Evolutionary conservation across 2,888 invertebrate species (phyloP).

Genomic region (Harpagoxenus sublaevis): DNA sequence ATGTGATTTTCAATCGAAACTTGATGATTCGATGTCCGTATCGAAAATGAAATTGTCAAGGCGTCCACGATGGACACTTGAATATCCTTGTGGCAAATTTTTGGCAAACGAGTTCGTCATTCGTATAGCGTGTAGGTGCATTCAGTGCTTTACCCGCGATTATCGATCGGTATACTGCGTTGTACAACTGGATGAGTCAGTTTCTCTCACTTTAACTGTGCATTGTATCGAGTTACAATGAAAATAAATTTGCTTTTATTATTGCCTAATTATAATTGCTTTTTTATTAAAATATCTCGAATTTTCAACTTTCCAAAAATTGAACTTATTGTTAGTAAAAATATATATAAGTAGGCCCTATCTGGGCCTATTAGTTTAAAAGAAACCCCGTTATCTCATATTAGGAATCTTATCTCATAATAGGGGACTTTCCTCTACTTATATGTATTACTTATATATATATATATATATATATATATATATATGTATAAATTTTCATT

Average conservation of each 20-base stretch:
- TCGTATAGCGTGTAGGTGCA: not conserved
- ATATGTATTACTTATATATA: not conserved
- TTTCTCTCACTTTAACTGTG: not conserved
- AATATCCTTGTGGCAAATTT: slow-evolving; percentile 11
- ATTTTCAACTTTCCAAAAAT: not conserved
- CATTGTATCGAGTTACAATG: not conserved
- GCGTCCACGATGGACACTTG: not conserved
- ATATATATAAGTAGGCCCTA: no score
- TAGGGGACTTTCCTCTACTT: no score
- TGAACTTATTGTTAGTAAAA: not conserved
- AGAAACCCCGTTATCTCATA: no score
- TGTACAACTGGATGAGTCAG: not conserved
- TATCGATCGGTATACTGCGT: not conserved
- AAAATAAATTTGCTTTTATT: slow-evolving; percentile 14
- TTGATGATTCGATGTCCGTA: not conserved
- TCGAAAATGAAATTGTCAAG: not conserved
- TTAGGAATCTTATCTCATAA: no score
- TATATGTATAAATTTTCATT: no score
- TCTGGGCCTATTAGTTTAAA: no score
- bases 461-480: no score
- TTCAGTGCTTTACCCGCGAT: not conserved
- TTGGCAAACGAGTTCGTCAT: slow-evolving; percentile 1
- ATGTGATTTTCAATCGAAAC: slow-evolving; percentile 11
- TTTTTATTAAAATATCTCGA: not conserved
- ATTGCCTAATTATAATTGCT: not conserved